Percentiles rank a stretch among this genome's conserved stretches.
phyloP scores from a whole-genome alignment of 2,888 invertebrate genomes.

The Toxonevra muliebris region DNA sequence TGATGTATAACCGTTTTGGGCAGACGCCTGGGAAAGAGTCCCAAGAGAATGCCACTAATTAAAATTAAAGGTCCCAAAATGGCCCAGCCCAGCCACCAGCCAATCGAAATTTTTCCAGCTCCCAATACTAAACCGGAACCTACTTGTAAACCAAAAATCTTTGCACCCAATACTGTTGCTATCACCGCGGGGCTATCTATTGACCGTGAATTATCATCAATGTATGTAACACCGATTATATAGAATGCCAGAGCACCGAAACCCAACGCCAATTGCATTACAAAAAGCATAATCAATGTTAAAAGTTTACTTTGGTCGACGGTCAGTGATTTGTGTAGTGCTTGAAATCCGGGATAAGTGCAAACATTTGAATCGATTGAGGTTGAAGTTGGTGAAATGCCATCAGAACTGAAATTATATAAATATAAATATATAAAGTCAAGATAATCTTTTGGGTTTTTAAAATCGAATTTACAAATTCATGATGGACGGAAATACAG shows the following conservation, averaged over 20 bases:
- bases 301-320: slow-evolving; percentile 55
- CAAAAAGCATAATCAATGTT: slow-evolving; percentile 65
- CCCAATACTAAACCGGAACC: slow-evolving; percentile 62
- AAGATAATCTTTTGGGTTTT: too few species aligned
- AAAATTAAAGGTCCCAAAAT: slow-evolving; percentile 65
- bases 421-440: too few species aligned
- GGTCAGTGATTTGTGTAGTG: slow-evolving; percentile 43
- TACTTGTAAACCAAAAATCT: slow-evolving; percentile 61
- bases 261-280: slow-evolving; percentile 66
- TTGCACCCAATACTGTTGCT: slow-evolving; percentile 59
- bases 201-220: slow-evolving; percentile 71
- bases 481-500: slow-evolving; percentile 69
- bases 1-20: slow-evolving; percentile 68
- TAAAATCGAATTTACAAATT: slow-evolving; percentile 57
- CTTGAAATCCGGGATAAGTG: slow-evolving; percentile 42
- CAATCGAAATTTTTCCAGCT: slow-evolving; percentile 50
- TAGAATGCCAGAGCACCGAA: slow-evolving; percentile 67
- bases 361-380: slow-evolving; percentile 50
- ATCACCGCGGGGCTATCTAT: slow-evolving; percentile 67
- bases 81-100: slow-evolving; percentile 69
- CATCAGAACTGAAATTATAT: slow-evolving; percentile 44
- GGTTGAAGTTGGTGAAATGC: slow-evolving; percentile 35
- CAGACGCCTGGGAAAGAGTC: slow-evolving; percentile 69
- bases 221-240: slow-evolving; percentile 69
- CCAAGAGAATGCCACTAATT: slow-evolving; percentile 66